Evolutionary conservation across 2,888 invertebrate genomes (phyloP).

Genomic region (Boloria euphrosyne): DNA sequence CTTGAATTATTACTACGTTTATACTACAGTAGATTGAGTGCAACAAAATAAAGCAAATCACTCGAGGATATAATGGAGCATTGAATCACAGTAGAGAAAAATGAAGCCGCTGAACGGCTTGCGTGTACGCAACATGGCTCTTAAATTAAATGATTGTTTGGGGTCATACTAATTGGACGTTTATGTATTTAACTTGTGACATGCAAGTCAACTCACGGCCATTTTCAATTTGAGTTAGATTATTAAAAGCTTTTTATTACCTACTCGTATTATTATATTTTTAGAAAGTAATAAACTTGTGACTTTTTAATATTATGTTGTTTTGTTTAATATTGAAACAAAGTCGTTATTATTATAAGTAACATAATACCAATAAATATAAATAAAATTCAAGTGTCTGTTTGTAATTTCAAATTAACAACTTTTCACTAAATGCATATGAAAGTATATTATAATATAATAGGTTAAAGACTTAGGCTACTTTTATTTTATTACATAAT

Average conservation of each 20-base stretch:
- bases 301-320: no score
- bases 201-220: conserved; percentile 28
- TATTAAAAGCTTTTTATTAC: background rate
- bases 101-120: conserved; percentile 33
- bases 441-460: no score
- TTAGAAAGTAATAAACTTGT: no score
- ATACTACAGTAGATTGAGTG: background rate
- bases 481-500: no score
- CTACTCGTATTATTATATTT: background rate
- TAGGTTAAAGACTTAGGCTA: no score
- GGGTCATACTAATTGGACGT: conserved; percentile 51
- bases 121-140: conserved; percentile 39
- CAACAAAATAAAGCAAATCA: conserved; percentile 18
- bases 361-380: no score
- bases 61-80: conserved; percentile 20
- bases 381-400: no score
- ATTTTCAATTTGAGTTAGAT: conserved; percentile 12
- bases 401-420: no score
- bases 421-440: no score
- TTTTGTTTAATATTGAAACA: no score
- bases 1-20: background rate
- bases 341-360: no score
- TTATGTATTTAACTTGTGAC: conserved; percentile 42
- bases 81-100: conserved; percentile 38
- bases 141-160: conserved; percentile 51